These are phyloP conservation scores for Drosophila percnosoma DNA, from an alignment of 2,888 invertebrate species.

Conservation along the genomic window DNA sequence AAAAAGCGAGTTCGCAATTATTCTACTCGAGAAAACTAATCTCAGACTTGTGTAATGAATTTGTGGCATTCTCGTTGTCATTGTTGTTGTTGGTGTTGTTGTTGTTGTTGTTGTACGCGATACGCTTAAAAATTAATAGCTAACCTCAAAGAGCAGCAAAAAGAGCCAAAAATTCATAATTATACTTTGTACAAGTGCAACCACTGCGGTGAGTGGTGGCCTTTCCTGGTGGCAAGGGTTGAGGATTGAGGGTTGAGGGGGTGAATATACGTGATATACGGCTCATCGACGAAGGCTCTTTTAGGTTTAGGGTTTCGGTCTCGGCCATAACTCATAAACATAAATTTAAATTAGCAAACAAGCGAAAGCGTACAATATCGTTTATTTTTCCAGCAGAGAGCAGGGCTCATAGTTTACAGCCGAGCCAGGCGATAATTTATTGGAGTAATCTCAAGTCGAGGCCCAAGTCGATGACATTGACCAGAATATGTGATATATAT, in stretches of 20 bases:
- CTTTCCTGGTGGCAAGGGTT: neutral
- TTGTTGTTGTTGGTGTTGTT: neutral
- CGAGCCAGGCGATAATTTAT: neutral
- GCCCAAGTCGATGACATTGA: neutral
- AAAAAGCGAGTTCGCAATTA: slow-evolving; percentile 50
- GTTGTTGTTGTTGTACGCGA: slow-evolving; percentile 1
- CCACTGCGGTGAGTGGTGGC: neutral
- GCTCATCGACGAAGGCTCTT: slow-evolving; percentile 18
- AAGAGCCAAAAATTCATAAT: slow-evolving; percentile 63
- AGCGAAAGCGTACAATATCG: slow-evolving; percentile 70
- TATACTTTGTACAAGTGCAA: slow-evolving; percentile 57
- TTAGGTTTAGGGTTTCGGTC: slow-evolving; percentile 18
- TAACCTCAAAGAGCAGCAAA: slow-evolving; percentile 57
- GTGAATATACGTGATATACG: slow-evolving; percentile 27
- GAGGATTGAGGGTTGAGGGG: no score
- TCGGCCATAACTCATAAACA: slow-evolving; percentile 74
- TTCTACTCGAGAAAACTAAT: slow-evolving; percentile 66
- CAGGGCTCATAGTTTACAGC: neutral
- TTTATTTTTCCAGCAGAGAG: slow-evolving; percentile 55
- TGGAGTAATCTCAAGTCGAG: neutral
- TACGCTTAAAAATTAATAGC: slow-evolving; percentile 77
- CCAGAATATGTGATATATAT: neutral
- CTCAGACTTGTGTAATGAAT: slow-evolving; percentile 66
- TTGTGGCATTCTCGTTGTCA: slow-evolving; percentile 46
- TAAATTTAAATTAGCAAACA: slow-evolving; percentile 82